A percentile compares a stretch with the other conserved stretches of the same genome.
Conservation (phyloP, 2,888 invertebrate genomes). For the Andrena bucephala region DNA sequence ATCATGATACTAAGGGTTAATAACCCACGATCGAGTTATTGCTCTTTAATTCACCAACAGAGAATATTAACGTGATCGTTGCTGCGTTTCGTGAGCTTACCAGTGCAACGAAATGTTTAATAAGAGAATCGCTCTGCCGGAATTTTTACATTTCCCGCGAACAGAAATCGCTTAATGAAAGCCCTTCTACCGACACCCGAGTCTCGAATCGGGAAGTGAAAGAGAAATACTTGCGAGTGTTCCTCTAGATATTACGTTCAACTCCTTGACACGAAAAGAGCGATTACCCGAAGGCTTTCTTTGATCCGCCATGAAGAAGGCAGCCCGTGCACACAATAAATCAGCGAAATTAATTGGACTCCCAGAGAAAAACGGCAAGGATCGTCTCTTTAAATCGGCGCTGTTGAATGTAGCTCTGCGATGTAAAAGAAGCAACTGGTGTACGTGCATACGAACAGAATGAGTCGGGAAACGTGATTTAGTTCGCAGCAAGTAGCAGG, state of each 20-base stretch:
- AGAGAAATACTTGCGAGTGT: conserved; percentile 6
- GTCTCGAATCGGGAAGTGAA: not conserved
- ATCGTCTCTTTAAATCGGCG: conserved; percentile 8
- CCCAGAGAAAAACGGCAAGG: not conserved
- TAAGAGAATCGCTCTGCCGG: not conserved
- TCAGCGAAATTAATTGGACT: conserved; percentile 25
- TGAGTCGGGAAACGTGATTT: not conserved
- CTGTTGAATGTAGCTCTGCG: no score
- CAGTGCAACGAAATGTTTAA: not conserved
- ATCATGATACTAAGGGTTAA: no score
- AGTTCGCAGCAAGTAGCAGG: not conserved
- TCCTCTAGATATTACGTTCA: conserved; percentile 31
- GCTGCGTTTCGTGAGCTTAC: not conserved
- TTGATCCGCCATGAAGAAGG: conserved; percentile 4
- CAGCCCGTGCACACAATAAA: not conserved
- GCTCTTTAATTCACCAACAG: not conserved
- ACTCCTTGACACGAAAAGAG: not conserved
- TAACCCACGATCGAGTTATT: not conserved
- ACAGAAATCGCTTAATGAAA: conserved; percentile 8
- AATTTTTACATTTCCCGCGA: not conserved
- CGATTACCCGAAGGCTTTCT: conserved; percentile 4
- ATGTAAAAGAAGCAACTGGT: not conserved
- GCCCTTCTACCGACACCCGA: not conserved
- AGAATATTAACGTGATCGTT: not conserved
- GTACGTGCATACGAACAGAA: not conserved